These are phyloP conservation scores for Neoitamus cyanurus DNA, from an alignment of 2,888 invertebrate species.

Conservation along the genomic window DNA sequence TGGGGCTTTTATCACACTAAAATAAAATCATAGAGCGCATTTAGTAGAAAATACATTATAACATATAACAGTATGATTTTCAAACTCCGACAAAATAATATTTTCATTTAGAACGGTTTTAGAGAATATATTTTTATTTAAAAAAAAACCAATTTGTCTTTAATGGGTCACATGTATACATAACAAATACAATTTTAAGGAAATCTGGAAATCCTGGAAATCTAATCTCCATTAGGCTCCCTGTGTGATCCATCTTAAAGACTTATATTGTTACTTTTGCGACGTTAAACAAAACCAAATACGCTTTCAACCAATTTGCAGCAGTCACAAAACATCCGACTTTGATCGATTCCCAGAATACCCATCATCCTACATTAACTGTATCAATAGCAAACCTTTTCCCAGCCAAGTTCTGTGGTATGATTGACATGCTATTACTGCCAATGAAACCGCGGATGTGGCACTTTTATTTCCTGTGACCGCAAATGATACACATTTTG, in stretches of 20 bases:
- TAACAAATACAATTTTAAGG: no score
- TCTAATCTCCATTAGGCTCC: no score
- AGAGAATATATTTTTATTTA: no score
- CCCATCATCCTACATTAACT: background rate
- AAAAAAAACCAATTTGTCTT: no score
- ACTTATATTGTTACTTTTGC: background rate
- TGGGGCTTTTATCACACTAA: no score
- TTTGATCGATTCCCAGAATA: background rate
- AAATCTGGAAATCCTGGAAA: no score
- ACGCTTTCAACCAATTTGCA: background rate
- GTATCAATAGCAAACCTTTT: background rate
- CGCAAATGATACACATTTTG: conserved; percentile 16
- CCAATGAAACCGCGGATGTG: background rate
- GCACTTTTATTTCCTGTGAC: conserved; percentile 17
- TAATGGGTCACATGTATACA: no score
- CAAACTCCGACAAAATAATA: no score
- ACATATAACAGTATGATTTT: no score
- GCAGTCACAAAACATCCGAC: background rate
- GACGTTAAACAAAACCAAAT: background rate
- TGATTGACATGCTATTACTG: conserved; percentile 38
- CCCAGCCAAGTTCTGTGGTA: background rate
- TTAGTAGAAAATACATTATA: no score
- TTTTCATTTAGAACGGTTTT: no score
- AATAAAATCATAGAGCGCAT: no score
- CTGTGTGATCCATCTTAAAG: background rate